Conservation (phyloP, 2,797 vertebrate genomes). For the Lepidocolaptes lacrymiger region DNA sequence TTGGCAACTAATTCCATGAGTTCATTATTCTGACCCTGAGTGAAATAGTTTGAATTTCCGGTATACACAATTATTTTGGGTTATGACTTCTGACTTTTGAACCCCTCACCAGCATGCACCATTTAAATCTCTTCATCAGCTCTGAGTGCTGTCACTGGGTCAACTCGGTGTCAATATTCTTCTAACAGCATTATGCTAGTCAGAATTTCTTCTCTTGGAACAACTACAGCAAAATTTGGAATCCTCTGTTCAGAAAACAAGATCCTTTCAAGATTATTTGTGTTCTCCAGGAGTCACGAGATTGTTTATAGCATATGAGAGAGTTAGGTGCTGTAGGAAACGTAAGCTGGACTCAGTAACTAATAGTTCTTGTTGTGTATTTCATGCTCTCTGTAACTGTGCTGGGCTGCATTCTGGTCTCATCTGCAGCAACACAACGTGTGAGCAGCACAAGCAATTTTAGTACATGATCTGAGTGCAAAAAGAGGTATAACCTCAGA, state of each 20-base stretch:
- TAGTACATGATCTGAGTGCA: neutral
- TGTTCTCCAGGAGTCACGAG: neutral
- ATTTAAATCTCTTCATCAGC: constrained; percentile 54
- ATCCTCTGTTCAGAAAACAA: neutral
- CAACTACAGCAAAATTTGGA: neutral
- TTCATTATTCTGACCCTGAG: constrained; percentile 49
- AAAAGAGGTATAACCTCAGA: neutral
- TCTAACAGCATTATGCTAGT: neutral
- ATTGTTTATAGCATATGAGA: neutral
- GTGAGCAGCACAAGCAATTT: neutral
- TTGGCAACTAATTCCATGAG: constrained; percentile 38
- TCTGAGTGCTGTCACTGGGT: neutral
- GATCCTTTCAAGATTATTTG: neutral
- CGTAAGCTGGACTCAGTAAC: neutral
- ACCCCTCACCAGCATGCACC: constrained; percentile 26
- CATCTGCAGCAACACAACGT: neutral
- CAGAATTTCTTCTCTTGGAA: neutral
- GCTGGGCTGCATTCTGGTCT: constrained; percentile 3
- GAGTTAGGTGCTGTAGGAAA: neutral
- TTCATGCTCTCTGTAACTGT: neutral
- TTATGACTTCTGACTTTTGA: constrained; percentile 63
- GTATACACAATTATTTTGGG: constrained; percentile 49
- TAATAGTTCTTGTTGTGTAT: neutral
- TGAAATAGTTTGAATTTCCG: constrained; percentile 45
- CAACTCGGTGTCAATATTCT: neutral